Evolutionary conservation across 2,797 vertebrate genomes (phyloP), one percentile per base, ranked within the genome.

Genomic region (Chrosomus eos): DNA sequence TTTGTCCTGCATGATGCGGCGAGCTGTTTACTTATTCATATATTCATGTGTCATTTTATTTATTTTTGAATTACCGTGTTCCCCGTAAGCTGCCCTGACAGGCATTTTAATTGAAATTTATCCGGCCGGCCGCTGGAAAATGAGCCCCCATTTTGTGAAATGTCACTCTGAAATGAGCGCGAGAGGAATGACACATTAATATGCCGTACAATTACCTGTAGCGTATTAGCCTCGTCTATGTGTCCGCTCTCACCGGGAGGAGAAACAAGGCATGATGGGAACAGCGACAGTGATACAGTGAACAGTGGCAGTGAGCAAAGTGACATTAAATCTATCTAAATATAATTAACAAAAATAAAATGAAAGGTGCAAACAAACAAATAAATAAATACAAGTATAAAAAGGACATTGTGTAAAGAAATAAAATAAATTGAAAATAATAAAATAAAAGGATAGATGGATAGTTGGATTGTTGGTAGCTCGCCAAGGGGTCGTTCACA

Each of bases 71-170:
- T 87, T 79, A 70, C 85, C 19, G 81, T 87, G 86, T 89, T 68
- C 86, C 88, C 91, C 89, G 91, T 90, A 85, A 91, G 91, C 88
- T 43, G 9, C 48, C 76, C 68, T 93, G 94, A 93, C 94, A 93
- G 91, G 91, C 86, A 33, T 83, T 89, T 88, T 94, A 95, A 95
- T 95, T 93, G 92, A 94, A 93, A 94, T 93, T 86, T 90, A 93
- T 94, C 91, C 87, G 84, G 88, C 82, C 53, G 64, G 81, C 88
- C 88, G 88, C 91, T 91, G 89, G 89, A 88, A 87, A 76, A 28
- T 18, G 31, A 88, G 68, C 31, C 88, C 73, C 76, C 60, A 75
- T 91, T 90, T 78, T 71, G 85, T 81, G 73, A 89, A 73, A 23
- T 89, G 70, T 81, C 85, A 51, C 60, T 84, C 28, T 90, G 88